Evolutionary conservation across 2,888 invertebrate genomes (phyloP).

Genomic region (Cosmopolites sordidus): DNA sequence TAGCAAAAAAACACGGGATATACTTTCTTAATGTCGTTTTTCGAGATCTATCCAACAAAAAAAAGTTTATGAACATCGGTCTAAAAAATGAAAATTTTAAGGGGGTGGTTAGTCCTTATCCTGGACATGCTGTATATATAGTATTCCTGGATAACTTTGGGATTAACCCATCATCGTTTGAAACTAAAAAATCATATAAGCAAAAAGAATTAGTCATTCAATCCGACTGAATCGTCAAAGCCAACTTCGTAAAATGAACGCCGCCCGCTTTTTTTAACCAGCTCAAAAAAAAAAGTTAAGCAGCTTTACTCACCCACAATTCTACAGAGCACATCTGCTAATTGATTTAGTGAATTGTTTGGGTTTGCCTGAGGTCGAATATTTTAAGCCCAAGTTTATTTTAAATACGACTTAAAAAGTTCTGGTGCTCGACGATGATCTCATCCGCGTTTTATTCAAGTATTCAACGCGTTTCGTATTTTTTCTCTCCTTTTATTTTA

Average conservation of each 20-base stretch:
- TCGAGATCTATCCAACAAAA: no score
- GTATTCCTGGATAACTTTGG: no score
- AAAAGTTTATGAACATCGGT: no score
- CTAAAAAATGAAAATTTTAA: no score
- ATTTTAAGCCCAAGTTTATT: constrained; percentile 21
- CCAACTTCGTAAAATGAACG: constrained; percentile 2
- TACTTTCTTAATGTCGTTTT: no score
- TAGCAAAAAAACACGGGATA: no score
- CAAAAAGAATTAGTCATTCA: no score
- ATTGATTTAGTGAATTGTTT: constrained; percentile 27
- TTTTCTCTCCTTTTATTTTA: not conserved
- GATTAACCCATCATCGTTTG: no score
- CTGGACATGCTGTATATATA: no score
- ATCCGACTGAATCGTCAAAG: no score
- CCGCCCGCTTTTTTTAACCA: constrained; percentile 2
- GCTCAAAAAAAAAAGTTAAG: constrained; percentile 10
- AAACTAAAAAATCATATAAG: no score
- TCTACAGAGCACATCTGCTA: constrained; percentile 23
- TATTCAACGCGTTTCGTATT: constrained; percentile 3
- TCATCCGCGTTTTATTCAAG: constrained; percentile 12
- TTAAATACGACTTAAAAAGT: constrained; percentile 18
- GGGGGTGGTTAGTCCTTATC: no score
- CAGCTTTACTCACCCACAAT: constrained; percentile 19
- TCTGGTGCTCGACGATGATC: constrained; percentile 11
- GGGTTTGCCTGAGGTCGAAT: constrained; percentile 25